Evolutionary conservation across 2,113 vertebrate species (phyloP), one percentile per base, ranked within the genome.

Genomic region (Percina caprodes): DNA sequence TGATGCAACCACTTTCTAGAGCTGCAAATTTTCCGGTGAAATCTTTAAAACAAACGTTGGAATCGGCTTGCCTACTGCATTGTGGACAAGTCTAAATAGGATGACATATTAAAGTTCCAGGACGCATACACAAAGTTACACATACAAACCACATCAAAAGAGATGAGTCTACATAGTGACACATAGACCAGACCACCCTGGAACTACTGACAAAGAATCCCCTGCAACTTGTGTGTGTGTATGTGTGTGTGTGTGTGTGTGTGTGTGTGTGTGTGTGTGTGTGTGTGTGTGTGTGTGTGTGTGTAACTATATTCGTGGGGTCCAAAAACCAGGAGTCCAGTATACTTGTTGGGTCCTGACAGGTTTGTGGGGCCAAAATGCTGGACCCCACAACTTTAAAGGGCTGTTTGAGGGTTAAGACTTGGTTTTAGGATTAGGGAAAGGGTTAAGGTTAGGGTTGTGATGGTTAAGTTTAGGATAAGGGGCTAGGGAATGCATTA

Each of bases 161-260:
- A 49, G 84, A 92, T 84, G 86, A 84, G 88, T 83, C 82, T 69
- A 16, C 49, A 8, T 55, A 52, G 58, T 76, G 70, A 86, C 76
- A 83, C 83, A 66, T 51, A 86, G 83, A 81, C 61, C 69, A 66
- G 92, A 93, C 92, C 91, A 92, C 91, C 90, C 89, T 89, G 88
- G 12, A 91, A 79, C 77, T 80, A 8, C 19, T 74, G 85, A 86
- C 89, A 89, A 82, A 85, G 77, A 86, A 73, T 70, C 85, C 80
- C 70, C 69, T 52, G 26, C 68, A 45, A 54, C 73, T 0, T 5
- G 66, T 69, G 80, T 69, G 49, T 71, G 62, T 82, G 66, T 70
- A 66, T 49, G 21, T 56, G 65, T 24, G 51, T 84, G 69, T 86
- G 88, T 84, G 77, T 78, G 75, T 74, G 82, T 79, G 68, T 39